Evolutionary conservation across 2,888 invertebrate genomes (phyloP), one percentile per base, ranked within the genome.

Genomic region (Tetragnatha montana): DNA sequence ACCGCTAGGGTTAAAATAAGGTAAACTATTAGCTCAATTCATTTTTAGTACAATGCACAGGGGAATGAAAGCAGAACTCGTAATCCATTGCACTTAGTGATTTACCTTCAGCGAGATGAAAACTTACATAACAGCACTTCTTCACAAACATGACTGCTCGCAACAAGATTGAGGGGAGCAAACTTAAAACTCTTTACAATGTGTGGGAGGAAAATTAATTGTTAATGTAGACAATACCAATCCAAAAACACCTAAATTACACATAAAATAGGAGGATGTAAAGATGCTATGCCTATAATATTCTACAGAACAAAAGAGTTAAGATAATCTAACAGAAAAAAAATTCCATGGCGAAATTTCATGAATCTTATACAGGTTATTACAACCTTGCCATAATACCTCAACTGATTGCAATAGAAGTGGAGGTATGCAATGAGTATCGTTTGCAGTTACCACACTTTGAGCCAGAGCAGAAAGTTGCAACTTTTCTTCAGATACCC

Each of bases 31-130:
- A 1, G 8, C n/a, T 10, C 19, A 19, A 51, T 78, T 51, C 21
- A 51, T 3, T 21, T 49, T 10, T 70, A 19, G 35, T 35, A 35
- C 35, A 35, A 35, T 35, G 35, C 35, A 35, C 35, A 35, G 35
- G 35, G 35, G 35, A 70, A 47, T 49, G 12, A 70, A 81, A 68
- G 22, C n/a, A 14, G 68, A 69, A 47, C 49, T 35, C 47, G 3
- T 35, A 81, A 50, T 68, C 47, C 60, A 70, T 10, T 14, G 68
- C 22, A 19, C 81, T 68, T 19, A 10, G 21, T 17, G 35, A 49
- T 80, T 79, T 80, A 80, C 68, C 68, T 70, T 47, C 60, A 70
- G 35, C 19, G 14, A 68, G 35, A 79, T 51, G 19, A 76, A 76
- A 76, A 49, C n/a, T 50, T 76, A 49, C 76, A 76, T n/a, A 70